phyloP scores from a whole-genome alignment of 2,797 vertebrate genomes.

The Urophycis tenuis region DNA sequence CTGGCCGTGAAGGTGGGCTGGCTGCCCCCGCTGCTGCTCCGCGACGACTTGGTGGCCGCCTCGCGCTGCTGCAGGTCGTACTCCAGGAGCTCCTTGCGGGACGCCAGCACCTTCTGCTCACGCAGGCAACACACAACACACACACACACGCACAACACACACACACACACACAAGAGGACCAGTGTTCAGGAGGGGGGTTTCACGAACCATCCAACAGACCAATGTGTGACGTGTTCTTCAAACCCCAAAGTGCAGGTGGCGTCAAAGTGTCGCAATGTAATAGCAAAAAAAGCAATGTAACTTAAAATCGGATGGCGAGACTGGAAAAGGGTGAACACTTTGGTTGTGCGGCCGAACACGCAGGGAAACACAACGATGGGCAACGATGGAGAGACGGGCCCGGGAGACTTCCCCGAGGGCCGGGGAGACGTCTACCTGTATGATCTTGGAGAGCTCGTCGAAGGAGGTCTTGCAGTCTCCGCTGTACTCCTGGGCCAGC shows the following conservation, averaged over 20 bases:
- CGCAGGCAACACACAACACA: too few species aligned
- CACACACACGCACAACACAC: not conserved
- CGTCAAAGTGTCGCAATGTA: not conserved
- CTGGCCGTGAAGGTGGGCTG: slow-evolving; percentile 96
- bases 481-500: slow-evolving; percentile 95
- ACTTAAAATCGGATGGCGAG: not conserved
- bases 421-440: slow-evolving; percentile 70
- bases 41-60: slow-evolving; percentile 89
- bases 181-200: not conserved
- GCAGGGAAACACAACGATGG: not conserved
- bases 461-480: slow-evolving; percentile 97
- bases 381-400: too few species aligned
- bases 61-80: slow-evolving; percentile 97
- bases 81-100: slow-evolving; percentile 94
- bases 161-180: not conserved
- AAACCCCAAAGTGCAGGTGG: not conserved
- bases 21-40: slow-evolving; percentile 78
- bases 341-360: not conserved
- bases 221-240: not conserved
- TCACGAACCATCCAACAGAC: not conserved
- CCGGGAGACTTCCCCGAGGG: too few species aligned
- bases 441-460: slow-evolving; percentile 99
- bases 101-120: slow-evolving; percentile 93
- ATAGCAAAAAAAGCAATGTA: too few species aligned
- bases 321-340: not conserved